Base-by-base conservation (phyloP, 2,113 vertebrate species). In the Carassius carassius region DNA sequence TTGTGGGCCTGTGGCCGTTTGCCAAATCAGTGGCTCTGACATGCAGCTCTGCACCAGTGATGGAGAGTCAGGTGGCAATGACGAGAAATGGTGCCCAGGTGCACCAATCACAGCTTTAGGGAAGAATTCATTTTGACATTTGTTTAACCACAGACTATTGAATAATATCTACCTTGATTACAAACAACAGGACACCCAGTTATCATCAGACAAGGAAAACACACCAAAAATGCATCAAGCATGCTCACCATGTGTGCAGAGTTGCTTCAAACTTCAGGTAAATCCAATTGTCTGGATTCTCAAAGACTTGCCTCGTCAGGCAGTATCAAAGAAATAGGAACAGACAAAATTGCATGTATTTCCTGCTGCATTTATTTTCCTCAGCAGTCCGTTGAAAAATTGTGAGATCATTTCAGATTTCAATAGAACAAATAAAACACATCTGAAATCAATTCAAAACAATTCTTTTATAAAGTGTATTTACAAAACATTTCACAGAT, bases 31-130 rank as follows among this genome's bases (percentile, higher is more conserved):
- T 58, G 3, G 80, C 86, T 74, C 87, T 89, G 85, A 87, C 86
- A 89, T 85, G 3, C 3, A 0, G 78, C 44, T 58, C 9, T 72
- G 76, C 79, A 81, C 80, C 74, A 44, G 6, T 67, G 81, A 90
- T 87, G 86, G 88, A 87, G 86, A 87, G 89, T 69, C 44, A 87
- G 89, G 89, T 87, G 79, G 85, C 78, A 76, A 62, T 85, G 89
- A 89, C 86, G 35, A 85, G 88, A 90, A 91, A 92, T 86, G 82
- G 89, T 83, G 78, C 89, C 87, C 87, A 93, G 93, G 91, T 88
- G 90, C 88, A 82, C 56, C 37, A 56, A 88, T 89, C 78, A 85
- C 78, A 60, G 32, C 72, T 86, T 89, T 17, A 0, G 86, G 90
- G 89, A 89, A 88, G 84, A 78, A 85, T 88, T 81, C 63, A 62